Base-by-base conservation (phyloP, 2,113 vertebrate genomes). In the Fregetta grallaria region DNA sequence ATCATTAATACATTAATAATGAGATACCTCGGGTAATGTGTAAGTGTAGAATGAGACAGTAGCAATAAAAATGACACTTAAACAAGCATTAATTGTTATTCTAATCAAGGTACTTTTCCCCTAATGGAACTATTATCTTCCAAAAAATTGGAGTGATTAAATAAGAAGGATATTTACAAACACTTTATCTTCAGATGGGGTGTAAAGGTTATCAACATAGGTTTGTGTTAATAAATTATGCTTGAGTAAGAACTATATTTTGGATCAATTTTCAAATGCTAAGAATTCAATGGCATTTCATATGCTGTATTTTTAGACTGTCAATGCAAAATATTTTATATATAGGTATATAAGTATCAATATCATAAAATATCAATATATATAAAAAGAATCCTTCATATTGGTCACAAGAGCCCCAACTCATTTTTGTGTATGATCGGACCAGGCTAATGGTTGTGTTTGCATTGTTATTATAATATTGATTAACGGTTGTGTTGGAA, bases 11-110 rank as follows among this genome's bases (percentile, higher is more conserved):
- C 5, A 73, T 79, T 86, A 95, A 70, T 89, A 55, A 34, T 70
- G 73, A 91, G 40, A 88, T 95, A 94, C 7, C 27, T 70, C 7
- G 4, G 68, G 23, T 88, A 95, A 97, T 88, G 30, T 90, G 95
- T 95, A 97, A 95, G 94, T 73, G 30, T 36, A 56, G 55, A 90
- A 88, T 59, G 66, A 91, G 38, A 36, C 2, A 58, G 58, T 36
- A 53, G 70, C 76, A 90, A 70, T 79, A 90, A 85, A 94, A 94
- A 82, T 79, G 4, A 44, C 77, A 85, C 42, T 87, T 53, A 81
- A 84, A 12, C 25, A 77, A 58, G 7, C 45, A 94, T 73, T 84
- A 90, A 88, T 73, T 62, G 27, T 36, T 82, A 25, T 82, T 90
- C 67, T 92, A 95, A 81, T 92, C 49, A 90, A 86, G 63, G 8